These are phyloP conservation scores for Apostichopus japonicus DNA, from an alignment of 35 echinoderm and acorn worm genomes.

Conservation along the genomic window DNA sequence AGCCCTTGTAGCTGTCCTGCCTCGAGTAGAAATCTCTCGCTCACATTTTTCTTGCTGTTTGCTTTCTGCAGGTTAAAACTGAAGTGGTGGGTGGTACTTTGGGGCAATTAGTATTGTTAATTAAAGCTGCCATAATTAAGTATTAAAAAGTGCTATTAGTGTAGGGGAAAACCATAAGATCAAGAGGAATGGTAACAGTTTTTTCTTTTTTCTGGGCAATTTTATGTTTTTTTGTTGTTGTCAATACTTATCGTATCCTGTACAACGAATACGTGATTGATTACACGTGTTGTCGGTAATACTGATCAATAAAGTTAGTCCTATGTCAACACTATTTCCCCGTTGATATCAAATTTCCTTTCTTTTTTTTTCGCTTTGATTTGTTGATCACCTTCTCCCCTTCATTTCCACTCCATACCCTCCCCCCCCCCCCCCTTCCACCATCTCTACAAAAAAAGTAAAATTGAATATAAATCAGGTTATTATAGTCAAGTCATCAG, in stretches of 20 bases:
- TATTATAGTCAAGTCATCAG: too few species aligned
- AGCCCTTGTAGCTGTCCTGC: too few species aligned
- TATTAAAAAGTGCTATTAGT: not conserved
- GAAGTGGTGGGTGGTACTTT: too few species aligned
- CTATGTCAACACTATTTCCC: not conserved
- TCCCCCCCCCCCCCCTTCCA: not conserved
- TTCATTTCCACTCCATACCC: not conserved
- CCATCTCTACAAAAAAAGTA: not conserved
- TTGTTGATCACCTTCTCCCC: not conserved
- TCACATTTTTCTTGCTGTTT: too few species aligned
- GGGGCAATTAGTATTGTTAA: too few species aligned
- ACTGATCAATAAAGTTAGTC: not conserved
- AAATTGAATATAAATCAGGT: too few species aligned
- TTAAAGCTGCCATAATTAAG: not conserved
- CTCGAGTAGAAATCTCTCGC: too few species aligned
- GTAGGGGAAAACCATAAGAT: not conserved
- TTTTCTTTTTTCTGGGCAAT: not conserved
- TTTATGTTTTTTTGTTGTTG: not conserved
- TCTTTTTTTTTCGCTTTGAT: not conserved
- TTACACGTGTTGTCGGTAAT: not conserved
- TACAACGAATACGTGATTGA: not conserved
- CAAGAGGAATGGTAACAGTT: not conserved
- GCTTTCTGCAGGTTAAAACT: too few species aligned
- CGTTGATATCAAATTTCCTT: not conserved
- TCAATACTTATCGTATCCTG: not conserved